Evolutionary conservation across 2,113 vertebrate genomes (phyloP).

Genomic region (Brevimyrus niger): DNA sequence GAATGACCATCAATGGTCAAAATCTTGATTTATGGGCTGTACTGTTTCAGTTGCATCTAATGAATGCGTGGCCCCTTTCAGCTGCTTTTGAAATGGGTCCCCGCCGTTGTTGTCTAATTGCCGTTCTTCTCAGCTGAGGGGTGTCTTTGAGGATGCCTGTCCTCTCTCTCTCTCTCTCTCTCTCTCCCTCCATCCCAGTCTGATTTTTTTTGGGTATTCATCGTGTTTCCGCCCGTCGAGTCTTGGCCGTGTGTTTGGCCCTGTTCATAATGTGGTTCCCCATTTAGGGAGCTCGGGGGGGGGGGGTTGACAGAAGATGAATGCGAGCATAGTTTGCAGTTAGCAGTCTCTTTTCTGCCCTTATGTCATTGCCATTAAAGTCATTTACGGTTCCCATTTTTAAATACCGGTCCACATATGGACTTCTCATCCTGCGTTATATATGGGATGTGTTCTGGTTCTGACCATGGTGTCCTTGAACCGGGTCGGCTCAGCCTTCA

Average conservation of each 20-base stretch:
- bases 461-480: neutral
- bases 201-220: constrained; percentile 49
- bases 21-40: neutral
- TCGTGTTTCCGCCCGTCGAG: constrained; percentile 40
- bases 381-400: neutral
- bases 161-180: constrained; percentile 36
- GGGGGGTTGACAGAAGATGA: constrained; percentile 37
- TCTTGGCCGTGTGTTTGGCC: constrained; percentile 48
- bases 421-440: neutral
- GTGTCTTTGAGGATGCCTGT: constrained; percentile 33
- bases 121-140: constrained; percentile 36
- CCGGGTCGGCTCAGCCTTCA: constrained; percentile 10
- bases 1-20: neutral
- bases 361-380: constrained; percentile 14
- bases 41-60: neutral
- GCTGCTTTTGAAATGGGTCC: neutral
- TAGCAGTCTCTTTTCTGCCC: constrained; percentile 31
- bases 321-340: constrained; percentile 46
- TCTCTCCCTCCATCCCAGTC: constrained; percentile 26
- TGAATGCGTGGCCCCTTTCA: neutral
- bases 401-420: neutral
- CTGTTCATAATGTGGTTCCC: constrained; percentile 41
- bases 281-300: constrained; percentile 36
- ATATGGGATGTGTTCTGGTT: neutral
- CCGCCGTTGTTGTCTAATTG: constrained; percentile 34